A percentile compares a stretch with the other conserved stretches of the same genome.
Conservation (phyloP, 53 echinoderm and acorn worm genomes). For the Echinarachnius parma region DNA sequence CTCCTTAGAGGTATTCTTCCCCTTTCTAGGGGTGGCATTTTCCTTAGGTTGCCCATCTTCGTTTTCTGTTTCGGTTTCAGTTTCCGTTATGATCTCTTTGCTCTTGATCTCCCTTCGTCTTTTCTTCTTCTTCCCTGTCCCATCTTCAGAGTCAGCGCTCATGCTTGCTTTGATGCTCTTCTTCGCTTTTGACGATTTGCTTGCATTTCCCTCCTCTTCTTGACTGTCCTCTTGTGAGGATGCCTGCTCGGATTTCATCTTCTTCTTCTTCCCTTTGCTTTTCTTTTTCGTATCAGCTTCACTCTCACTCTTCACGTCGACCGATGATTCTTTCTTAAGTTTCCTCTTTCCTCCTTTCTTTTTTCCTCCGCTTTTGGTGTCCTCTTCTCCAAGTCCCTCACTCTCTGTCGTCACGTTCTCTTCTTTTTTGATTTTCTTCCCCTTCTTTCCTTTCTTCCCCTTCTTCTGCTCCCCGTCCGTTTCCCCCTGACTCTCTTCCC, state of each 20-base stretch:
- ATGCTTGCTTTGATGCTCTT: background rate
- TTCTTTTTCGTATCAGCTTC: constrained; percentile 16
- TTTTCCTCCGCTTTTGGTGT: background rate
- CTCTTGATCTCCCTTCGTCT: constrained; percentile 34
- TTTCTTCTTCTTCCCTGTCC: constrained; percentile 2
- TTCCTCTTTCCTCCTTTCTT: constrained; percentile 19
- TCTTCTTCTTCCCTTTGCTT: constrained; percentile 7
- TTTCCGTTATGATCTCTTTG: constrained; percentile 47
- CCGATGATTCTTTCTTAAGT: constrained; percentile 24
- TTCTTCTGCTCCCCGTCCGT: constrained; percentile 2
- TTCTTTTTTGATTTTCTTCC: constrained; percentile 27
- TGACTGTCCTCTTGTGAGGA: constrained; percentile 20
- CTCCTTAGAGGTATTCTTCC: background rate
- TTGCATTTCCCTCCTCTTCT: constrained; percentile 2
- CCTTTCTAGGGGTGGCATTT: no score
- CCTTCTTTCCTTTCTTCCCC: constrained; percentile 24
- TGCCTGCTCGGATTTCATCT: constrained; percentile 21
- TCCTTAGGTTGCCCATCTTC: background rate
- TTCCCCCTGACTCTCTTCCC: constrained; percentile 25
- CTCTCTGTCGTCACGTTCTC: constrained; percentile 11
- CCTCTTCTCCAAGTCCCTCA: constrained; percentile 42
- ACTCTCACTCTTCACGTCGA: constrained; percentile 16
- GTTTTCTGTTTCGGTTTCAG: constrained; percentile 20
- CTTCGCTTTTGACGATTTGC: no score
- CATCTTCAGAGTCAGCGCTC: background rate